Conservation (phyloP, 2,113 vertebrate species). For the Lipophrys pholis region DNA sequence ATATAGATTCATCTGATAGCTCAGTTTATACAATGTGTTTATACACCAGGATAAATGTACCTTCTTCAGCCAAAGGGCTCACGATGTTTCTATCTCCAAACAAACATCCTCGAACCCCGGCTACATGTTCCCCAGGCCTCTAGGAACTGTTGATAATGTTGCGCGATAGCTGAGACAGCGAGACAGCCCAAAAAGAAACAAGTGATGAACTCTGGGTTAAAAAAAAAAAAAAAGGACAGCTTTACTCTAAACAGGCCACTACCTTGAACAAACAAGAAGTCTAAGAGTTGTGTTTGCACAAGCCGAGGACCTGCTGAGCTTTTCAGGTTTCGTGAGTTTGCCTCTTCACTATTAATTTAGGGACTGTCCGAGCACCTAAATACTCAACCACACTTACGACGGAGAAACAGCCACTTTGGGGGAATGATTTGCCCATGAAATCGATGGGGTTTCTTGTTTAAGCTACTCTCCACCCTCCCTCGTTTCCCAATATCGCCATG, state of each 20-base stretch:
- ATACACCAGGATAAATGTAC: conserved; percentile 63
- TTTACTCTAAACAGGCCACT: conserved; percentile 46
- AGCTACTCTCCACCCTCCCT: conserved; percentile 28
- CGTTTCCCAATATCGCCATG: conserved; percentile 58
- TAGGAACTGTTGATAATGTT: conserved; percentile 68
- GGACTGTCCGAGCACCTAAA: neutral
- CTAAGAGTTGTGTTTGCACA: conserved; percentile 3
- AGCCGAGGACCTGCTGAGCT: neutral
- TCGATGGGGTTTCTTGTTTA: conserved; percentile 59
- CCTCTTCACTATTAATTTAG: conserved; percentile 4
- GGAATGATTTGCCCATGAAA: conserved; percentile 45
- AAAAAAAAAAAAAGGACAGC: conserved; percentile 29
- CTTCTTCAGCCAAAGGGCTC: conserved; percentile 48
- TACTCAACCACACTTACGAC: conserved; percentile 4
- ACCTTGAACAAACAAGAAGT: conserved; percentile 21
- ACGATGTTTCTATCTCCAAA: conserved; percentile 69
- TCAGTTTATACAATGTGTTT: conserved; percentile 66
- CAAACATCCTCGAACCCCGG: conserved; percentile 61
- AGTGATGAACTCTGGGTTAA: conserved; percentile 38
- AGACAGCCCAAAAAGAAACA: conserved; percentile 56
- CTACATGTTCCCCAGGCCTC: conserved; percentile 61
- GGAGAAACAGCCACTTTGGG: conserved; percentile 36
- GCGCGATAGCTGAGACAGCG: conserved; percentile 54
- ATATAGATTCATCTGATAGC: conserved; percentile 67
- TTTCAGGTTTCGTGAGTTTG: conserved; percentile 28